Conservation (phyloP, 2,113 vertebrate species). For the Raja brachyura region DNA sequence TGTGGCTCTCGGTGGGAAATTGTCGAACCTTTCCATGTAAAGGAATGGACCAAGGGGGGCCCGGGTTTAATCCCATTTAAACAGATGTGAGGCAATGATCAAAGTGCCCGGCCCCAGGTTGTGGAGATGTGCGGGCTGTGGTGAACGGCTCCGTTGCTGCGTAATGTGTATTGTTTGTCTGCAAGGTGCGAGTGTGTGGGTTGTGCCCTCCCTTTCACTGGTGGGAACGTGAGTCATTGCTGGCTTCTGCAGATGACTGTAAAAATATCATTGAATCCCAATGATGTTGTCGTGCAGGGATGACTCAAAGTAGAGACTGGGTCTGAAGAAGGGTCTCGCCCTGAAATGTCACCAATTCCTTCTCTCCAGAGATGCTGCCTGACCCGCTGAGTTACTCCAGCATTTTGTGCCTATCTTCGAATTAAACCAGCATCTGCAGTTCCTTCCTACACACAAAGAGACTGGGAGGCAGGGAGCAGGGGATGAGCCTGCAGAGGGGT, state of each 20-base stretch:
- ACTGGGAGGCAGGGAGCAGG: background rate
- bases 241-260: background rate
- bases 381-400: too few relatives aligned
- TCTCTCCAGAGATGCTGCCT: too few relatives aligned
- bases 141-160: background rate
- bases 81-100: background rate
- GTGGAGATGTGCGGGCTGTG: background rate
- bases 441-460: background rate
- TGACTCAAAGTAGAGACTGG: background rate
- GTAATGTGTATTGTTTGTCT: background rate
- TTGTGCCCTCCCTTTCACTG: slow-evolving; percentile 3
- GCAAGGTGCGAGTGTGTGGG: background rate
- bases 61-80: too few relatives aligned
- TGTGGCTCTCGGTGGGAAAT: background rate
- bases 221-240: background rate
- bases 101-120: background rate
- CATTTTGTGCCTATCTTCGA: too few relatives aligned
- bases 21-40: background rate
- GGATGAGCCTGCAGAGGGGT: background rate
- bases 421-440: too few relatives aligned
- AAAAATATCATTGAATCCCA: slow-evolving; percentile 18
- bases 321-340: too few relatives aligned
- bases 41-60: background rate
- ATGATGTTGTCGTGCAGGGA: too few relatives aligned
- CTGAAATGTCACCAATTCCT: too few relatives aligned